Evolutionary conservation across 2,888 invertebrate genomes (phyloP).

Genomic region (Dolomedes plantarius): DNA sequence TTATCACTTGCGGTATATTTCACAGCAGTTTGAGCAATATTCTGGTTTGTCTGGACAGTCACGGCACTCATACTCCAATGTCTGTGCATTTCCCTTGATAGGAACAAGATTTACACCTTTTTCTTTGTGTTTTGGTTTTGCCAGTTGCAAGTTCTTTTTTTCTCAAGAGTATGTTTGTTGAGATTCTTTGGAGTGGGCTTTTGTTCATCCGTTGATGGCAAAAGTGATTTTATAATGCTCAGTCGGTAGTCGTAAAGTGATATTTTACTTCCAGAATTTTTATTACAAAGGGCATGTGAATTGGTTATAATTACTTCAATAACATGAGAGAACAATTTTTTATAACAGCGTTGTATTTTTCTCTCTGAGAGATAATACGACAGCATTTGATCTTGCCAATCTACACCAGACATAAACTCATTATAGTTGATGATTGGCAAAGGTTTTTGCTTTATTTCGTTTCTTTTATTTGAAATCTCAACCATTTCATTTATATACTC

Average conservation of each 20-base stretch:
- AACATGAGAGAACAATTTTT: slow-evolving; percentile 24
- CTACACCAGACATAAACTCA: slow-evolving; percentile 23
- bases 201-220: slow-evolving; percentile 35
- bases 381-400: slow-evolving; percentile 42
- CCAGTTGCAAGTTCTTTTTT: no score
- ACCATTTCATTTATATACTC: slow-evolving; percentile 34
- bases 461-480: slow-evolving; percentile 23
- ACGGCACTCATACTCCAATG: slow-evolving; percentile 25
- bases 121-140: slow-evolving; percentile 28
- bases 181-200: slow-evolving; percentile 26
- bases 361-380: slow-evolving; percentile 39
- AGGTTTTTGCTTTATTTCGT: slow-evolving; percentile 22
- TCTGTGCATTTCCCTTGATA: slow-evolving; percentile 30
- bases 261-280: slow-evolving; percentile 31
- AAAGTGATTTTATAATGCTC: slow-evolving; percentile 32
- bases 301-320: slow-evolving; percentile 26
- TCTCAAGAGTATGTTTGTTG: slow-evolving; percentile 29
- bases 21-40: slow-evolving; percentile 37
- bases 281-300: slow-evolving; percentile 40
- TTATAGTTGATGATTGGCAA: slow-evolving; percentile 19
- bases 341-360: slow-evolving; percentile 42
- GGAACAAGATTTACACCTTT: slow-evolving; percentile 35
- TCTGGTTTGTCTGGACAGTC: slow-evolving; percentile 30
- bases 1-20: slow-evolving; percentile 22
- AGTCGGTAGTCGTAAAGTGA: slow-evolving; percentile 31